Percentiles rank a stretch among this genome's conserved stretches.
These are phyloP conservation scores for Toxotes chatareus DNA, from an alignment of 2,113 vertebrate species.

Conservation along the genomic window DNA sequence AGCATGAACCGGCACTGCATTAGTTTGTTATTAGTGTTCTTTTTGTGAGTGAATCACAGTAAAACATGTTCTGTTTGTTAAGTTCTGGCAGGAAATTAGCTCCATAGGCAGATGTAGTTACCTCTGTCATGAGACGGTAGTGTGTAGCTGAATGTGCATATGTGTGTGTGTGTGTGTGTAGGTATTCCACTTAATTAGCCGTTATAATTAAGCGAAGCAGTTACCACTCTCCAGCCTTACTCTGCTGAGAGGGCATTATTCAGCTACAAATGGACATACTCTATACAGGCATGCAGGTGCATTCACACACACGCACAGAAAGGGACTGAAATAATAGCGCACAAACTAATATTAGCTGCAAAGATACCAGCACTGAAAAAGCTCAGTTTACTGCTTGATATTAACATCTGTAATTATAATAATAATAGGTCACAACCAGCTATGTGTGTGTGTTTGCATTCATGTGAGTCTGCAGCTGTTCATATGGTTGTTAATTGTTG, in stretches of 20 bases:
- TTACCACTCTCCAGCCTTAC: slow-evolving; percentile 19
- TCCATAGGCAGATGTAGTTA: no score
- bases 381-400: background rate
- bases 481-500: background rate
- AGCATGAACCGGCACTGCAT: no score
- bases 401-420: slow-evolving; percentile 24
- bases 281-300: background rate
- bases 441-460: background rate
- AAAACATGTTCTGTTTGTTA: no score
- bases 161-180: background rate
- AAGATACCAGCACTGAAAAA: background rate
- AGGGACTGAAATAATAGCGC: background rate
- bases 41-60: no score
- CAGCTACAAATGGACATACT: background rate
- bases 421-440: slow-evolving; percentile 1
- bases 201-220: slow-evolving; percentile 24
- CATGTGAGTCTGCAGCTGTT: background rate
- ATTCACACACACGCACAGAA: background rate
- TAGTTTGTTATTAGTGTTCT: no score
- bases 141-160: background rate
- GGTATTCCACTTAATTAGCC: slow-evolving; percentile 30
- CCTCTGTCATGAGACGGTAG: background rate
- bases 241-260: slow-evolving; percentile 14
- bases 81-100: no score
- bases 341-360: background rate